These are phyloP conservation scores for Aleiodes testaceus DNA, from an alignment of 2,888 invertebrate species.

Conservation along the genomic window DNA sequence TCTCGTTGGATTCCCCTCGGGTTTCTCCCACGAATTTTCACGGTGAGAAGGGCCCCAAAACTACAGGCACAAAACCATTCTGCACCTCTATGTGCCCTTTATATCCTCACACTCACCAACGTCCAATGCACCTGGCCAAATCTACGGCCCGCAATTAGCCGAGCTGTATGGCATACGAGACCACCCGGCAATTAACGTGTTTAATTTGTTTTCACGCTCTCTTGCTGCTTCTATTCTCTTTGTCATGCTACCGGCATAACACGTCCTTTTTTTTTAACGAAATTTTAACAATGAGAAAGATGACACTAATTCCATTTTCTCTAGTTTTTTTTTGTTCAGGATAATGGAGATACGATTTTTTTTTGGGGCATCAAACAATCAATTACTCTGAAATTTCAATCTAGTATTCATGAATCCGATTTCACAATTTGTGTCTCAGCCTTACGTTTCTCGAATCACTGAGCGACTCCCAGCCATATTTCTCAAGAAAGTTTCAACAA, in stretches of 20 bases:
- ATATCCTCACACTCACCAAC: conserved; percentile 28
- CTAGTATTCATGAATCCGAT: neutral
- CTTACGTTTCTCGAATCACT: conserved; percentile 12
- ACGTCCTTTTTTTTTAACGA: too few species aligned
- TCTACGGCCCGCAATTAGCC: conserved; percentile 43
- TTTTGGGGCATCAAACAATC: too few species aligned
- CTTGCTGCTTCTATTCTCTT: conserved; percentile 10
- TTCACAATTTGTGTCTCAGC: neutral
- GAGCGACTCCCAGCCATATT: conserved; percentile 18
- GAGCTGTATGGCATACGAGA: conserved; percentile 34
- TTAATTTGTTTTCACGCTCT: conserved; percentile 40
- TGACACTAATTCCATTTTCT: too few species aligned
- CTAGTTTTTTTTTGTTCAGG: too few species aligned
- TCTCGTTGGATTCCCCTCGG: conserved; percentile 7
- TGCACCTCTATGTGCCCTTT: conserved; percentile 4
- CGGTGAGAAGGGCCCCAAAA: neutral
- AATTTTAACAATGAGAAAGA: too few species aligned
- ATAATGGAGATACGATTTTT: too few species aligned
- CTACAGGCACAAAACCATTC: too few species aligned
- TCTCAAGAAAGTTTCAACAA: conserved; percentile 31
- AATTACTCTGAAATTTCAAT: conserved; percentile 25
- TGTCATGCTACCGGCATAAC: conserved; percentile 16
- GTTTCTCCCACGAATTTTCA: conserved; percentile 15
- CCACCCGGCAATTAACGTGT: conserved; percentile 39
- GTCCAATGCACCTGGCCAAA: conserved; percentile 43